phyloP scores from a whole-genome alignment of 2,113 vertebrate species.

The Grammomys surdaster region DNA sequence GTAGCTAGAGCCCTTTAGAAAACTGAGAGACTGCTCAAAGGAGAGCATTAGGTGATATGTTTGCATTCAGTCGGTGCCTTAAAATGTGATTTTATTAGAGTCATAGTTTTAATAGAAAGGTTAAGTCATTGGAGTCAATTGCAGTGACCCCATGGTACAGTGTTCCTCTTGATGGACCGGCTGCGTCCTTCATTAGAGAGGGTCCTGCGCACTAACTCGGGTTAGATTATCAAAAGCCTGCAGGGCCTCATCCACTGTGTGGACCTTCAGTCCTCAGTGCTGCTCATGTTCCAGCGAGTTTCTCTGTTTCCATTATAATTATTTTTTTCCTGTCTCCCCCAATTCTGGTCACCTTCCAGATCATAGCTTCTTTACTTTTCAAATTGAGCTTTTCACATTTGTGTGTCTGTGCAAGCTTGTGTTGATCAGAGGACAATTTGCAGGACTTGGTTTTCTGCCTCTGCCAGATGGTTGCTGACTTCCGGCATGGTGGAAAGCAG shows the following conservation, averaged over 20 bases:
- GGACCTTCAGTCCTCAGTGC: background rate
- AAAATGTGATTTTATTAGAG: conserved; percentile 33
- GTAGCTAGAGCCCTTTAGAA: background rate
- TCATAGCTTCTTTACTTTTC: background rate
- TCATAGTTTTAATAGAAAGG: background rate
- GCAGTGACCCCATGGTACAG: background rate
- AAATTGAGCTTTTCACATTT: background rate
- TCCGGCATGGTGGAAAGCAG: background rate
- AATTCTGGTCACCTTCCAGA: background rate
- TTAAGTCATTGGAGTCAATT: background rate
- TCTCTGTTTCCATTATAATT: conserved; percentile 41
- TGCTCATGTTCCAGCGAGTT: background rate
- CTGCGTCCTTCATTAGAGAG: background rate
- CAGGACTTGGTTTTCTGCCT: background rate
- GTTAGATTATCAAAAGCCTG: background rate
- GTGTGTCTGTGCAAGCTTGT: background rate
- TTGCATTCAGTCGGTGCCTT: conserved; percentile 24
- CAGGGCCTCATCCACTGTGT: background rate
- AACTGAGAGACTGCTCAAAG: background rate
- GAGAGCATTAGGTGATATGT: background rate
- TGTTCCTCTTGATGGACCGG: background rate
- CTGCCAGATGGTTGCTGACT: background rate
- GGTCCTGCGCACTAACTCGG: background rate
- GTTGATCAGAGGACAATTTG: background rate
- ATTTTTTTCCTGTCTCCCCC: background rate